Conservation (phyloP, 2,888 invertebrate genomes). For the Allophyes oxyacanthae region DNA sequence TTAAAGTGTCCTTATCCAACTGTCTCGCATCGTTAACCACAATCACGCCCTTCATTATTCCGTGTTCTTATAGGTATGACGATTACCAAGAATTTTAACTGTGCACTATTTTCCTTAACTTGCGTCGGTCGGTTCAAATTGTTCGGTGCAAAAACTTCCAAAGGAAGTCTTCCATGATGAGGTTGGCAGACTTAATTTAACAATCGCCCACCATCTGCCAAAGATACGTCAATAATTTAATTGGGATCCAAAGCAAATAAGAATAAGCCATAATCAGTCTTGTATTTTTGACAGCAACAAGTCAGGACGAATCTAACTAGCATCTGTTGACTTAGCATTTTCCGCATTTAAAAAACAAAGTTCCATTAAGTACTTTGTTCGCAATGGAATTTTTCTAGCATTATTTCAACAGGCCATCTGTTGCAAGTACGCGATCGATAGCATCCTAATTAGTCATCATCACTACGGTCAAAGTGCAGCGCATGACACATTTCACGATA, state of each 20-base stretch:
- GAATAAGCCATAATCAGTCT: no score
- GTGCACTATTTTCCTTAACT: neutral
- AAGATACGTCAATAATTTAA: no score
- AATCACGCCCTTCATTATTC: conserved; percentile 4
- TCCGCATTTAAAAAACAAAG: conserved; percentile 23
- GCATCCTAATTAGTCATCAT: conserved; percentile 44
- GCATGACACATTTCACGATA: conserved; percentile 28
- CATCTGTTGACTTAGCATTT: neutral
- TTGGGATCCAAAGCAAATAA: no score
- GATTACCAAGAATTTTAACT: no score
- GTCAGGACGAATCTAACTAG: no score
- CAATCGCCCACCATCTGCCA: no score
- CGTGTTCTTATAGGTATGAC: no score
- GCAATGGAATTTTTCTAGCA: conserved; percentile 22
- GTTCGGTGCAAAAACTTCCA: no score
- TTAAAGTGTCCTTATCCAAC: conserved; percentile 18
- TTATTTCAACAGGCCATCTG: conserved; percentile 41
- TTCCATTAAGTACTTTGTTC: conserved; percentile 33
- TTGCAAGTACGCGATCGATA: conserved; percentile 22
- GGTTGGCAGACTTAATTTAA: no score
- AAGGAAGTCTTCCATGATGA: no score
- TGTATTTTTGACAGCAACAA: no score
- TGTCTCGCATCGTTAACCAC: conserved; percentile 4
- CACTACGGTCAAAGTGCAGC: conserved; percentile 36
- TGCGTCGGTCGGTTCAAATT: no score